These are phyloP conservation scores for Arizona elegans DNA, from an alignment of 2,113 vertebrate genomes.

Conservation along the genomic window DNA sequence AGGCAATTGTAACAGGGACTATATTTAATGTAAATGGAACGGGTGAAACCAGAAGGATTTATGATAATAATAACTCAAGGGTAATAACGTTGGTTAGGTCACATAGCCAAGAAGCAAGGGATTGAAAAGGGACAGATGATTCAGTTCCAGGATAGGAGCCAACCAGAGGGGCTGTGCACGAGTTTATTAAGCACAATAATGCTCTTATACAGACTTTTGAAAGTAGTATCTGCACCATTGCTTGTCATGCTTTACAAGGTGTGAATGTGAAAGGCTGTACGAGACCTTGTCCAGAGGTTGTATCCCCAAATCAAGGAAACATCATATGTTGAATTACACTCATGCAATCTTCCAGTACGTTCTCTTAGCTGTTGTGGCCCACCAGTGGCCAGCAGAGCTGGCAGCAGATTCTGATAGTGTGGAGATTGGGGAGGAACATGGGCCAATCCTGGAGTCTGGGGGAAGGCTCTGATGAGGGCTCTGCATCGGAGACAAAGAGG, in stretches of 20 bases:
- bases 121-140: constrained; percentile 51
- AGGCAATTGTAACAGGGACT: constrained; percentile 46
- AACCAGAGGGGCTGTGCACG: neutral
- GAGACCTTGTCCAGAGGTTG: neutral
- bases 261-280: neutral
- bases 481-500: too few relatives aligned
- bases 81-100: constrained; percentile 58
- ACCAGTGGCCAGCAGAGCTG: too few relatives aligned
- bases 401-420: too few relatives aligned
- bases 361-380: neutral
- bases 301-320: neutral
- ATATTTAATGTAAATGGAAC: constrained; percentile 61
- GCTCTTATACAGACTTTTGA: constrained; percentile 26
- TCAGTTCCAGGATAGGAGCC: constrained; percentile 39
- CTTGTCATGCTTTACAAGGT: neutral
- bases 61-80: constrained; percentile 60
- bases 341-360: neutral
- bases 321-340: too few relatives aligned
- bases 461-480: too few relatives aligned
- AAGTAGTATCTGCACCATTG: neutral
- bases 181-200: constrained; percentile 59
- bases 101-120: constrained; percentile 54
- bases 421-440: too few relatives aligned
- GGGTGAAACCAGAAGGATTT: constrained; percentile 57
- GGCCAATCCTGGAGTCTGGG: too few relatives aligned